phyloP scores from a whole-genome alignment of 2,888 invertebrate genomes.

The Epinotia ramella region DNA sequence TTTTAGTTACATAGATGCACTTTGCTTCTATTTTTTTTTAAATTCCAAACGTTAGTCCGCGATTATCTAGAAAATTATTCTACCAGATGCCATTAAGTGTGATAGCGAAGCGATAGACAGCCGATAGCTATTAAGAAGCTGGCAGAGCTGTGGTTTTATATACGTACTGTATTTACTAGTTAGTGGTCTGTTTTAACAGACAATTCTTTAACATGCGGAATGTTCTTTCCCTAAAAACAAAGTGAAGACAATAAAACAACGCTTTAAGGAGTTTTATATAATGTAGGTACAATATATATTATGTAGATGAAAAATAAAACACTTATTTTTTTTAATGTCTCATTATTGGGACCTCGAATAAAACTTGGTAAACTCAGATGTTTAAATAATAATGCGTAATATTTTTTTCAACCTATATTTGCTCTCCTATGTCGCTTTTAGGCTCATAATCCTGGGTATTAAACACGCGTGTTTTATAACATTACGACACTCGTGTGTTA shows the following conservation, averaged over 20 bases:
- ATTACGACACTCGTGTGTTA: too few species aligned
- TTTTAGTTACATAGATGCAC: too few species aligned
- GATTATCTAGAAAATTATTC: too few species aligned
- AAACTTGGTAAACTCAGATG: not conserved
- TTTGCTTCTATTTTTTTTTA: too few species aligned
- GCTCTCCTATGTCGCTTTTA: too few species aligned
- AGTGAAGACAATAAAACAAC: conserved; percentile 1
- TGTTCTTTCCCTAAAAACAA: not conserved
- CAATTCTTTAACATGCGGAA: not conserved
- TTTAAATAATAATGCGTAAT: not conserved
- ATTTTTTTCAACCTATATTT: too few species aligned
- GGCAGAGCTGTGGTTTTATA: not conserved
- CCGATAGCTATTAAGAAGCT: not conserved
- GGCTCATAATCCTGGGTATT: too few species aligned
- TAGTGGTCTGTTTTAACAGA: not conserved
- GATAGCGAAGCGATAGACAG: not conserved
- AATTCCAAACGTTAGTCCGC: too few species aligned
- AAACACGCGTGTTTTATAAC: too few species aligned
- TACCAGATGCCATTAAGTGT: too few species aligned
- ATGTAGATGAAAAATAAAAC: not conserved
- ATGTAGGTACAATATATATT: not conserved
- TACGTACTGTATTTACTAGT: not conserved
- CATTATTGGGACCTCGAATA: not conserved
- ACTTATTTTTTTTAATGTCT: not conserved
- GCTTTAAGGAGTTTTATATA: conserved; percentile 23